A percentile compares a stretch with the other conserved stretches of the same genome.
phyloP scores from a whole-genome alignment of 92 coral and sea anemone species.

The Phenganax marumi region DNA sequence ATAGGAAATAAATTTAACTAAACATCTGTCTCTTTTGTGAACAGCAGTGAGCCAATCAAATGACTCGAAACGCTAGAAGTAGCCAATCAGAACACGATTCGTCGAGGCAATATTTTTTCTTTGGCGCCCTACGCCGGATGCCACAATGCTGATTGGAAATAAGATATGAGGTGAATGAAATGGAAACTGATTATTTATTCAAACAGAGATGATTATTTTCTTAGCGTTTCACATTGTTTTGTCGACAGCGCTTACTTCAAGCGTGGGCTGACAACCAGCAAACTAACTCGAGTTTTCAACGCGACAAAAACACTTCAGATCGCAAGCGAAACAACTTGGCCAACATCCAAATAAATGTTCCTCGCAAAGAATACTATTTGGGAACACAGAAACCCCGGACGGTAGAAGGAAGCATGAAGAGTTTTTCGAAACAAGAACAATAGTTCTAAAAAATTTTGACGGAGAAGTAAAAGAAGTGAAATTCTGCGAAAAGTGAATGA shows the following conservation, averaged over 20 bases:
- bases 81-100: conserved; percentile 21
- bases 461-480: not conserved
- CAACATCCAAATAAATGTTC: too few relatives aligned
- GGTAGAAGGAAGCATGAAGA: too few relatives aligned
- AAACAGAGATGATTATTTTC: conserved; percentile 15
- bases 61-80: not conserved
- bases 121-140: conserved; percentile 39
- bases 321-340: too few relatives aligned
- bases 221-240: conserved; percentile 28
- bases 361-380: too few relatives aligned
- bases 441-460: not conserved
- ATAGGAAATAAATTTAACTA: not conserved
- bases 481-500: not conserved
- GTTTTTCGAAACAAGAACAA: not conserved
- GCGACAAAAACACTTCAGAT: not conserved
- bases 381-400: too few relatives aligned
- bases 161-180: conserved; percentile 20
- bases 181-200: conserved; percentile 34
- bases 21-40: conserved; percentile 27
- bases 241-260: conserved; percentile 9
- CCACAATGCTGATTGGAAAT: conserved; percentile 30
- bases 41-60: conserved; percentile 9
- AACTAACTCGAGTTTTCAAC: not conserved
- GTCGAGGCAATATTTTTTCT: conserved; percentile 13
- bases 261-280: conserved; percentile 19